Base-by-base conservation (phyloP, 2,888 invertebrate species). In the Drosophila incognita region DNA sequence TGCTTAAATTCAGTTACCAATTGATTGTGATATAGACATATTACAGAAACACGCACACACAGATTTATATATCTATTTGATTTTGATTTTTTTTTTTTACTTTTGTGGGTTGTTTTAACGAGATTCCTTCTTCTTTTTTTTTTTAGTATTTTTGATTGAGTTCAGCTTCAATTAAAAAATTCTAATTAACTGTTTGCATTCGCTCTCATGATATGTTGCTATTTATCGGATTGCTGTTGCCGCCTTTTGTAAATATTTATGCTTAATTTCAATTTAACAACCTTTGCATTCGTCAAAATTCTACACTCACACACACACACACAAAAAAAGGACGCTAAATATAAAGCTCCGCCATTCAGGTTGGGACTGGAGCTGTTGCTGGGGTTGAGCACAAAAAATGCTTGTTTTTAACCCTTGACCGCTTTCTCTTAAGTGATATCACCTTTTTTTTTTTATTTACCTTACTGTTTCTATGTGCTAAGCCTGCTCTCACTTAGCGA, bases 161-260 rank as follows among this genome's bases (percentile, higher is more conserved):
- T 57, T 75, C 40, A 61, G 73, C 57, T 67, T 58, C 67, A 80
- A 79, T 82, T 82, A 67, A 64, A 81, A 75, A 74, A 61, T 67
- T 63, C 68, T 82, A 65, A 79, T 72, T 76, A 73, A 46, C 75
- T 82, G 67, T 64, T 82, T 82, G 79, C 75, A 62, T 77, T 65
- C 65, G 21, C 54, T 77, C 58, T 68, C 74, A 52, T 89, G 88
- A 88, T 90, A 89, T 88, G 89, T 88, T 83, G 76, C 79, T 86
- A 81, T 83, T 82, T 82, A 73, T 67, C 63, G 73, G 74, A 53
- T 65, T 79, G 67, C 70, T 79, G 52, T 52, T 73, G 69, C 75
- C 56, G 63, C 65, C 71, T 64, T 72, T 81, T 89, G 89, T 89
- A 88, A 89, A 89, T 90, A 89, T 82, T 86, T 85, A 80, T 90